These are phyloP conservation scores for Sebastolobus altivelis DNA, from an alignment of 2,797 vertebrate genomes.

Conservation along the genomic window DNA sequence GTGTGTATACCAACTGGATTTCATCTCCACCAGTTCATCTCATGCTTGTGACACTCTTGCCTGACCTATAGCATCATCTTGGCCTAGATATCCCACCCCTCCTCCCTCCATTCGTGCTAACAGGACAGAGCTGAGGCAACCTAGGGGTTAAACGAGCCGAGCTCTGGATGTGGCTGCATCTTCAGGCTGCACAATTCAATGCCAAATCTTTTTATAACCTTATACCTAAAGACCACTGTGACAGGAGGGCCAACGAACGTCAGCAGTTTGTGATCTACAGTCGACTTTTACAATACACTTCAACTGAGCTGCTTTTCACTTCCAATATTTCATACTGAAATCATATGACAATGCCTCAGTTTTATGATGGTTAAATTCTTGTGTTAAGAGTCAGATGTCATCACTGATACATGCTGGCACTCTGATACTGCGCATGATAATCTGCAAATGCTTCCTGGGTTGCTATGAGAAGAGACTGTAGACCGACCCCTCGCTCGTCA, in stretches of 20 bases:
- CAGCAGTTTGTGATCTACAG: constrained; percentile 12
- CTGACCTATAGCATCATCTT: constrained; percentile 39
- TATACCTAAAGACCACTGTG: not conserved
- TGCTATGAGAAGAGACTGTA: constrained; percentile 72
- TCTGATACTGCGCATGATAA: constrained; percentile 35
- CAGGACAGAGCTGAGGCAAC: constrained; percentile 26
- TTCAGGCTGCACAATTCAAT: constrained; percentile 18
- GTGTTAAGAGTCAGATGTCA: constrained; percentile 24
- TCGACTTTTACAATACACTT: not conserved
- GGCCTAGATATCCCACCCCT: constrained; percentile 13
- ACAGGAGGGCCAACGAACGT: not conserved
- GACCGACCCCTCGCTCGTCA: constrained; percentile 60
- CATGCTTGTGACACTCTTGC: constrained; percentile 18
- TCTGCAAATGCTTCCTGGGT: constrained; percentile 67
- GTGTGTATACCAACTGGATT: constrained; percentile 3
- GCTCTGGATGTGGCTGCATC: constrained; percentile 10
- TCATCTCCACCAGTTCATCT: constrained; percentile 22
- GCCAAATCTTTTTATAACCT: constrained; percentile 19
- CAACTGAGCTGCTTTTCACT: constrained; percentile 1
- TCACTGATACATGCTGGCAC: constrained; percentile 22
- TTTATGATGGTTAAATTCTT: constrained; percentile 17
- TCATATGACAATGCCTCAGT: not conserved
- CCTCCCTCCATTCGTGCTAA: constrained; percentile 1
- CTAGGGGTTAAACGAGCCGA: constrained; percentile 41
- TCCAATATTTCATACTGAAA: constrained; percentile 16